A percentile compares a stretch with the other conserved stretches of the same genome.
Evolutionary conservation across 2,888 invertebrate species (phyloP).

Genomic region (Cremastinae sp.): DNA sequence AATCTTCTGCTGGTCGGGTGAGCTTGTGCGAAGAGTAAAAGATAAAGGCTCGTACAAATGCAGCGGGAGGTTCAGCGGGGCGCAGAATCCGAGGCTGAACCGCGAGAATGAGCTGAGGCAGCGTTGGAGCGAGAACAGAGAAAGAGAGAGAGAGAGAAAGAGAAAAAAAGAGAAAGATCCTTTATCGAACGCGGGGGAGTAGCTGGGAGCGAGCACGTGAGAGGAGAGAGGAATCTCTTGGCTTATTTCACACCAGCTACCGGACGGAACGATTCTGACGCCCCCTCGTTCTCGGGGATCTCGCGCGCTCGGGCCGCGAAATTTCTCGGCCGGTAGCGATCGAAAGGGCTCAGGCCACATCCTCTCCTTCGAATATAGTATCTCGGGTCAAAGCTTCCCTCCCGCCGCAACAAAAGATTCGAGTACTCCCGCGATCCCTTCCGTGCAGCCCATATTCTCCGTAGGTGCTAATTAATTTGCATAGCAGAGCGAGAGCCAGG

Average conservation of each 20-base stretch:
- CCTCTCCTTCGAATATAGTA: neutral
- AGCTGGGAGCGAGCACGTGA: constrained; percentile 29
- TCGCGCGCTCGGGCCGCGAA: neutral
- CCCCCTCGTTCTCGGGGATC: too few relatives aligned
- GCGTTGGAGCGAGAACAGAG: neutral
- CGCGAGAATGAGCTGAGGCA: too few relatives aligned
- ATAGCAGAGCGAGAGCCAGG: constrained; percentile 68
- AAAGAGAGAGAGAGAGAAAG: constrained; percentile 56
- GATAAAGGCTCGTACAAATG: constrained; percentile 53
- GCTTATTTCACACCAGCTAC: constrained; percentile 65
- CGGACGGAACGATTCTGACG: constrained; percentile 43
- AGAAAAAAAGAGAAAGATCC: constrained; percentile 62
- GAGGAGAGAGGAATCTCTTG: constrained; percentile 61
- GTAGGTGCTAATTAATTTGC: constrained; percentile 76
- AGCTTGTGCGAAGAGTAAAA: constrained; percentile 12
- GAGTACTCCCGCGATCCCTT: constrained; percentile 15
- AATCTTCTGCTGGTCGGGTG: constrained; percentile 62
- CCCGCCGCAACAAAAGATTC: too few relatives aligned
- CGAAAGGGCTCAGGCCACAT: constrained; percentile 11
- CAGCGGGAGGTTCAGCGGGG: too few relatives aligned
- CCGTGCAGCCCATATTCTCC: constrained; percentile 64
- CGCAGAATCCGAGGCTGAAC: too few relatives aligned
- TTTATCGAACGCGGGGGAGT: constrained; percentile 64
- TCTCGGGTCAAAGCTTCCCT: neutral
- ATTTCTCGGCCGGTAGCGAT: neutral